Evolutionary conservation across 1,140 invertebrate genomes (phyloP).

Genomic region (Euura saliciscinereae): DNA sequence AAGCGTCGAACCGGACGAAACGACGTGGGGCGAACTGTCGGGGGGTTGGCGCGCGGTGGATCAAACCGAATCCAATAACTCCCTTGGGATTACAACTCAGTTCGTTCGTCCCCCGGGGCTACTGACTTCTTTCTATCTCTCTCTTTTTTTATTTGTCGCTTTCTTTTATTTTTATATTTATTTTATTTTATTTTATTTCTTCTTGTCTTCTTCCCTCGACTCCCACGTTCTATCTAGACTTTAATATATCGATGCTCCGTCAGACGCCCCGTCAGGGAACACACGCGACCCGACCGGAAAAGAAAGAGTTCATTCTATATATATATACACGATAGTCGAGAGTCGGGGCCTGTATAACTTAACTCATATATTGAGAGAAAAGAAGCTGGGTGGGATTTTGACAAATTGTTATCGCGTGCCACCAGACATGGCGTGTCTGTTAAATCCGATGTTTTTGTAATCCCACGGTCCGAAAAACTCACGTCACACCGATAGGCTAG

Average conservation of each 20-base stretch:
- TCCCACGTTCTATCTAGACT: background rate
- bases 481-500: too few relatives aligned
- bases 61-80: slow-evolving; percentile 56
- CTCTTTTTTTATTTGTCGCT: background rate
- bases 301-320: background rate
- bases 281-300: background rate
- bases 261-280: background rate
- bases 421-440: background rate
- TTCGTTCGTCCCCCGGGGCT: slow-evolving; percentile 26
- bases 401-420: slow-evolving; percentile 33
- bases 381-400: slow-evolving; percentile 33
- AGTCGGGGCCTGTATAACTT: background rate
- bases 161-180: background rate
- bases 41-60: slow-evolving; percentile 22
- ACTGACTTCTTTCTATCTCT: slow-evolving; percentile 28
- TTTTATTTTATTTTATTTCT: background rate
- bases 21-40: background rate
- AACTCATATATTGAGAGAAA: background rate
- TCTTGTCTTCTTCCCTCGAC: too few relatives aligned
- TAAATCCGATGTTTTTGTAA: background rate
- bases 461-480: too few relatives aligned
- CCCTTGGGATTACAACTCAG: slow-evolving; percentile 48
- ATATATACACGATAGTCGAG: background rate
- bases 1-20: background rate
- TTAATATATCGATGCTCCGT: background rate